Evolutionary conservation across 2,113 vertebrate genomes (phyloP).

Genomic region (Stegostoma tigrinum): DNA sequence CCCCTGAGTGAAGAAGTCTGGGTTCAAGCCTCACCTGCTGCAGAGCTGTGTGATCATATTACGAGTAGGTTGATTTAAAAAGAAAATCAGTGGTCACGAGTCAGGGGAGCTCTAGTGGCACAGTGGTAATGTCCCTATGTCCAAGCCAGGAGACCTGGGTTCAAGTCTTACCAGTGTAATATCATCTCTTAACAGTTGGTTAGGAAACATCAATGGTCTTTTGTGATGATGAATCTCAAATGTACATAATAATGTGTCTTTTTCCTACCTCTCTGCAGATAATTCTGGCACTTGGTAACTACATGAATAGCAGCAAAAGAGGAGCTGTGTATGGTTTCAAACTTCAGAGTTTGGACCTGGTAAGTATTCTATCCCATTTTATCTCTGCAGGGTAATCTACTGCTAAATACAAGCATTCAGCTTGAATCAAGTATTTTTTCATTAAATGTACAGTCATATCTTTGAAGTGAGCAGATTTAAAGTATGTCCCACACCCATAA

Average conservation of each 20-base stretch:
- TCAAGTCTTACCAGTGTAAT: no score
- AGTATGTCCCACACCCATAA: not conserved
- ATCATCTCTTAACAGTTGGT: no score
- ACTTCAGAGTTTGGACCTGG: slow-evolving; percentile 77
- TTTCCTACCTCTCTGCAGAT: slow-evolving; percentile 58
- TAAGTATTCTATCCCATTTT: slow-evolving; percentile 44
- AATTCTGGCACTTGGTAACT: slow-evolving; percentile 89
- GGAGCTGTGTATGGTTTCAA: slow-evolving; percentile 93
- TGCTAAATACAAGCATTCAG: not conserved
- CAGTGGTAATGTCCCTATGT: no score
- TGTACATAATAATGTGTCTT: no score
- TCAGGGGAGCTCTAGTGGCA: no score
- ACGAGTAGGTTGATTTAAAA: no score
- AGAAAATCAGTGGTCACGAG: no score
- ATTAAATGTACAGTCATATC: not conserved
- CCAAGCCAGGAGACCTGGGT: no score
- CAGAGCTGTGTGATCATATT: no score
- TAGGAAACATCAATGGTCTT: no score
- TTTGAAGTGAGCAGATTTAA: not conserved
- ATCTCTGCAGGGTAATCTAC: not conserved
- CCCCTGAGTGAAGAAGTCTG: no score
- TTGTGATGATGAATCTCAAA: not conserved
- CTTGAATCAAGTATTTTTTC: not conserved
- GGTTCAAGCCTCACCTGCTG: no score
- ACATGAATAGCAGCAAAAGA: slow-evolving; percentile 97